Base-by-base conservation (phyloP, 2,113 vertebrate species). In the Puma concolor region DNA sequence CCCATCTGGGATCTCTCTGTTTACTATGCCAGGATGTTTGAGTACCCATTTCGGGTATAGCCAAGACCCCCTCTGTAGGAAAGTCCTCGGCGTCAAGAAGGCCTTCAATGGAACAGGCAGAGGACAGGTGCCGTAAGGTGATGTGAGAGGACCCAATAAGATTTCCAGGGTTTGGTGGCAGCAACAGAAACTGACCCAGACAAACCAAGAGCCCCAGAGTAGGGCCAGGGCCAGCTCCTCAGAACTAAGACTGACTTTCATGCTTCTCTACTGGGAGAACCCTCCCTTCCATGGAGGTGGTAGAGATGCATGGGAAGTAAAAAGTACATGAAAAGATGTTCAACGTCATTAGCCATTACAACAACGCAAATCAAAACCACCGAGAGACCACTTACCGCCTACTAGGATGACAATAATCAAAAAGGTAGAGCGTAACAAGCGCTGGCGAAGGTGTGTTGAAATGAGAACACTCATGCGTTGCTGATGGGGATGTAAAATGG, bases 301-400 rank as follows among this genome's bases (percentile, higher is more conserved):
- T 33, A 44, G 76, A 15, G 7, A 14, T 86, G 10, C 7, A 21
- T 12, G 38, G 38, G 48, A 92, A 89, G 31, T 16, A 85, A 81
- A 27, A 67, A 94, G 41, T 52, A 63, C 69, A 52, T 31, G 77
- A 76, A 88, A 97, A 82, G 72, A 82, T 54, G 60, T 57, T 85
- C 11, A 52, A 76, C 21, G 33, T 60, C 80, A 57, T 77, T 9
- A 54, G 41, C 21, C 81, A 50, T 69, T 41, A 95, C 17, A 33
- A 9, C 76, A 79, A 94, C 27, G 15, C 80, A 93, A 38, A 96
- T 77, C 16, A 71, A 94, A 97, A 63, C 72, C 74, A 86, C 48
- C 83, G 17, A 76, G 50, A 82, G 57, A 71, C n/a, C 57, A 76
- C 60, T 77, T 86, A 21, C 48, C 23, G 64, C 36, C 33, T 41